phyloP scores from a whole-genome alignment of 2,797 vertebrate species.

The Mastacembelus armatus region DNA sequence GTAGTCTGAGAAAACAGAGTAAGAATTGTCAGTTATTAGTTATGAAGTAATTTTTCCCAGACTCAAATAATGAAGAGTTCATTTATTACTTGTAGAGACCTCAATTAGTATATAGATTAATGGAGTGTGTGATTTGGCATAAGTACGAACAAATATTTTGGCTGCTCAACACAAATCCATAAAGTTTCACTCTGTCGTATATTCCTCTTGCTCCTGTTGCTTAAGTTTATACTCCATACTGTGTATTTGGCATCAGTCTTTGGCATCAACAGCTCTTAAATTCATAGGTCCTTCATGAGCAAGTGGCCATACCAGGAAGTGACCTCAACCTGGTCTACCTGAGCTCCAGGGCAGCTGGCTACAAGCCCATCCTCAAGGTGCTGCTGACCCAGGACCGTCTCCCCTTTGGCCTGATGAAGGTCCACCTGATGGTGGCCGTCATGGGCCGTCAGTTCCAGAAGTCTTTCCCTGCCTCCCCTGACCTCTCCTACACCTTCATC shows the following conservation, averaged over 20 bases:
- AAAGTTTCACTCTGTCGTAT: conserved; percentile 5
- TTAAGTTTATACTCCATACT: conserved; percentile 36
- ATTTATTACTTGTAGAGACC: conserved; percentile 16
- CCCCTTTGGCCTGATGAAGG: conserved; percentile 97
- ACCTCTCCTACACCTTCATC: conserved; percentile 97
- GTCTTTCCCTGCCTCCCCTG: conserved; percentile 96
- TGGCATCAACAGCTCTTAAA: conserved; percentile 75
- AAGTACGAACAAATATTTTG: conserved; percentile 12
- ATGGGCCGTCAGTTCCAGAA: conserved; percentile 98
- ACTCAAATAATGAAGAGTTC: conserved; percentile 32
- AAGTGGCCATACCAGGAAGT: conserved; percentile 95
- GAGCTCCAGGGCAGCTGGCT: conserved; percentile 95
- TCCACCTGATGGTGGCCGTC: conserved; percentile 98
- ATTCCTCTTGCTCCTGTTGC: too few relatives aligned
- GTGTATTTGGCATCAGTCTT: conserved; percentile 59
- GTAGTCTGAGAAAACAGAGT: conserved; percentile 6
- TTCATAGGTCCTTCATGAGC: conserved; percentile 95
- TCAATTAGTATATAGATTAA: conserved; percentile 26
- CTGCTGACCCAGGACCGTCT: conserved; percentile 94
- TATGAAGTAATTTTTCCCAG: background rate
- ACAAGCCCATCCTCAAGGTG: conserved; percentile 97
- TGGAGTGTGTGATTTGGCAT: conserved; percentile 16
- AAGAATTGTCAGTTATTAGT: conserved; percentile 11
- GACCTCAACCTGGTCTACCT: conserved; percentile 96
- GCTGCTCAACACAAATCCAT: background rate